Evolutionary conservation across 2,113 vertebrate genomes (phyloP), one percentile per base, ranked within the genome.

Genomic region (Ranitomeya variabilis): DNA sequence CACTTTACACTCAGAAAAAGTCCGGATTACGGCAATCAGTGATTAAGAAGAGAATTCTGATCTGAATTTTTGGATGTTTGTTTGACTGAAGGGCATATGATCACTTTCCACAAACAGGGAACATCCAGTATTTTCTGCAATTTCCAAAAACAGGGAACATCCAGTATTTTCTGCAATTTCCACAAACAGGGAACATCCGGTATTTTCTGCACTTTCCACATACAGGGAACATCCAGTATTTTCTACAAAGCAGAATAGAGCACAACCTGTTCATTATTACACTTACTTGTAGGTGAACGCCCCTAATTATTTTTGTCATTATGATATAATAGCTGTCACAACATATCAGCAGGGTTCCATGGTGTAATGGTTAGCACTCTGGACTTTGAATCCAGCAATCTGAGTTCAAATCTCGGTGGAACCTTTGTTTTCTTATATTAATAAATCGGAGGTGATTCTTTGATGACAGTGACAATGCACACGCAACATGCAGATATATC

Each of bases 361-460:
- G 79, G 79, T 81, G 79, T 81, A 81, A 81, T 81, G 79, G 79
- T 60, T 69, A 69, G 67, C 67, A 69, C 23, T 26, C n/a, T 69
- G 67, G 67, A 69, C 67, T 69, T 69, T 69, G 79, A 81, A 81
- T 81, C 64, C 60, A 55, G 60, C 64, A 23, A 54, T 85, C 45
- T 16, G 67, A 73, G 83, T 31, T 69, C 62, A 9, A 80, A 80
- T 80, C 55, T 80, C 79, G 23, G 79, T 80, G 79, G 79, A 80
- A 80, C 79, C 79, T 80, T 54, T 12, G 21, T 23, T 57, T 31
- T 80, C 5, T 4, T 57, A 23, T 57, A 4, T 26, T 9, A 62
- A 62, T 62, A 62, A 62, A 62, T 62, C 1, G 59, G 15, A 62
- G 59, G 4, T 62, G 37, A 45, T 45, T 45, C 37, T 45, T 45